Conservation (phyloP, 2,113 vertebrate genomes). For the Podarcis cretensis region DNA sequence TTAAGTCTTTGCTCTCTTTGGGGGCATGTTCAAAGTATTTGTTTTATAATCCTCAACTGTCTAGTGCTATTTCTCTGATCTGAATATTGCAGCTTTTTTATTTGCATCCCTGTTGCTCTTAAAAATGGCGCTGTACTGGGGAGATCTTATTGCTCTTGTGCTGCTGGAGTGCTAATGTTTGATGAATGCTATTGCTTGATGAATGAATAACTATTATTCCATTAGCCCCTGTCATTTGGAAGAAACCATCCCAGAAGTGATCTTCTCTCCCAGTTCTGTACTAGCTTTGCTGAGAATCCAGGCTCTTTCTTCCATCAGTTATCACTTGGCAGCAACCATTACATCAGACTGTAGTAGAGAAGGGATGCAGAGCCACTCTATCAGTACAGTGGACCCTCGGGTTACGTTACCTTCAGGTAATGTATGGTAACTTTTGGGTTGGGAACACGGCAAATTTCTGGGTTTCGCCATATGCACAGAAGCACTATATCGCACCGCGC, state of each 20-base stretch:
- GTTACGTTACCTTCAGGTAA: too few species aligned
- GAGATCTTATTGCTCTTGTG: background rate
- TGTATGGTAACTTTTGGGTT: too few species aligned
- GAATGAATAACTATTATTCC: background rate
- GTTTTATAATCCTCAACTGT: background rate
- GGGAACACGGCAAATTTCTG: too few species aligned
- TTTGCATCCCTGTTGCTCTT: background rate
- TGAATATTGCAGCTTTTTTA: background rate
- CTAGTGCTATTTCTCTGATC: background rate
- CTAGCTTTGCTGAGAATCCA: too few species aligned
- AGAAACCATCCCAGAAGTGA: background rate
- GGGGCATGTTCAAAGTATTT: background rate
- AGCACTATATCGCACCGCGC: too few species aligned
- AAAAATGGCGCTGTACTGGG: background rate
- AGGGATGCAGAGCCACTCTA: too few species aligned
- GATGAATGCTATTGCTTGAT: background rate
- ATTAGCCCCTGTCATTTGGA: background rate
- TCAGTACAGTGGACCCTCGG: too few species aligned
- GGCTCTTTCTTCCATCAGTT: too few species aligned
- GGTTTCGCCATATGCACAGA: too few species aligned
- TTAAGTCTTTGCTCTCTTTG: background rate
- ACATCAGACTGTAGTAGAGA: too few species aligned
- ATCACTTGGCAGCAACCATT: too few species aligned
- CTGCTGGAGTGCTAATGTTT: background rate
- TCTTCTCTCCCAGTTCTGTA: too few species aligned